Conservation (phyloP, 2,113 vertebrate species). For the Myanophis thanlyinensis region DNA sequence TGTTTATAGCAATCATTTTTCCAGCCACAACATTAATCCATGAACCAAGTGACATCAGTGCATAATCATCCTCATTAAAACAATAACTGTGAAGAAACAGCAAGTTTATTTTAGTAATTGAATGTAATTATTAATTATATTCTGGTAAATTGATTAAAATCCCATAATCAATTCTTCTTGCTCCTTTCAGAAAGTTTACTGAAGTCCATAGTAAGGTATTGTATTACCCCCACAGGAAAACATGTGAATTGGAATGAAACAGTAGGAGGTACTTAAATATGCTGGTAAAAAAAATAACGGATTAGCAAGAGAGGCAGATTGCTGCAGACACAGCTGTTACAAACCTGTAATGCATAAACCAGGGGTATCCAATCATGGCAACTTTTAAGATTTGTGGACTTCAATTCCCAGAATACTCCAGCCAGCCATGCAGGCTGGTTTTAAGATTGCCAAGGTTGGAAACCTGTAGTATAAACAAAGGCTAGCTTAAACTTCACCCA, state of each 20-base stretch:
- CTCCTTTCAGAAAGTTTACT: slow-evolving; percentile 35
- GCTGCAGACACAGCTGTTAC: background rate
- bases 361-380: background rate
- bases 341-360: background rate
- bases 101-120: slow-evolving; percentile 73
- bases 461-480: background rate
- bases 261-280: background rate
- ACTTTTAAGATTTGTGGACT: background rate
- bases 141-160: slow-evolving; percentile 15
- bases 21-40: slow-evolving; percentile 80
- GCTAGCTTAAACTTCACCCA: background rate
- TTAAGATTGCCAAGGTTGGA: background rate
- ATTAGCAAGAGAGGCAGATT: background rate
- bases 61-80: slow-evolving; percentile 81
- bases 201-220: slow-evolving; percentile 28
- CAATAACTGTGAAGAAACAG: slow-evolving; percentile 79
- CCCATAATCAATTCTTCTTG: slow-evolving; percentile 38
- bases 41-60: slow-evolving; percentile 79
- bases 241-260: background rate
- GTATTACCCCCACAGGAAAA: background rate
- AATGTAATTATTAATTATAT: slow-evolving; percentile 73
- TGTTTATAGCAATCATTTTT: slow-evolving; percentile 86
- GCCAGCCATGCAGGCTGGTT: background rate
- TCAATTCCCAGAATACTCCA: background rate
- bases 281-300: background rate